These are phyloP conservation scores for Diglossa brunneiventris DNA, from an alignment of 2,113 vertebrate genomes.

Conservation along the genomic window DNA sequence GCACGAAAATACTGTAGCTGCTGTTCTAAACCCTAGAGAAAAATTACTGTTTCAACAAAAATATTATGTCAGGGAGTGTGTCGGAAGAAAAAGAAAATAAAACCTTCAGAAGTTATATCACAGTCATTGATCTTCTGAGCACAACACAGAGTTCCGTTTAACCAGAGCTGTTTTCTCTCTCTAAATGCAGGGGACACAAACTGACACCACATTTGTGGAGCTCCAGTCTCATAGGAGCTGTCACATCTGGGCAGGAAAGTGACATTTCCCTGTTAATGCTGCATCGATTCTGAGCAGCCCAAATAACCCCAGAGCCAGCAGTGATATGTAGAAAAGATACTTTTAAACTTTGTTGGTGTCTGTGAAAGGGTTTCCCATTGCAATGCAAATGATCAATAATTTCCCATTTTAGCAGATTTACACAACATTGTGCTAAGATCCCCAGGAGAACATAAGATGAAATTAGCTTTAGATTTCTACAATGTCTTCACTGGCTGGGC, in stretches of 20 bases:
- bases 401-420: neutral
- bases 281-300: neutral
- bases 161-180: neutral
- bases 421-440: neutral
- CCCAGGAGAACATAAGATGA: neutral
- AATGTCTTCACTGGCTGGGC: neutral
- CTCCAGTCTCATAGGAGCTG: neutral
- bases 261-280: neutral
- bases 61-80: neutral
- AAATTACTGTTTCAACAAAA: neutral
- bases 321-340: neutral
- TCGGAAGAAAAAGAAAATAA: neutral
- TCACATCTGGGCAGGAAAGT: neutral
- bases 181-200: neutral
- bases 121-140: neutral
- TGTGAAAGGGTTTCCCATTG: neutral
- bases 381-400: neutral
- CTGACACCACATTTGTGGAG: neutral
- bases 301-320: neutral
- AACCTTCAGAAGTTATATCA: neutral
- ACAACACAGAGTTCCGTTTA: neutral
- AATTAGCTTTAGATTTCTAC: neutral
- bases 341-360: neutral
- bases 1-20: neutral
- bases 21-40: neutral